Percentiles rank a stretch among this genome's conserved stretches.
Evolutionary conservation across 92 coral and sea anemone species (phyloP).

Genomic region (Porites rus): DNA sequence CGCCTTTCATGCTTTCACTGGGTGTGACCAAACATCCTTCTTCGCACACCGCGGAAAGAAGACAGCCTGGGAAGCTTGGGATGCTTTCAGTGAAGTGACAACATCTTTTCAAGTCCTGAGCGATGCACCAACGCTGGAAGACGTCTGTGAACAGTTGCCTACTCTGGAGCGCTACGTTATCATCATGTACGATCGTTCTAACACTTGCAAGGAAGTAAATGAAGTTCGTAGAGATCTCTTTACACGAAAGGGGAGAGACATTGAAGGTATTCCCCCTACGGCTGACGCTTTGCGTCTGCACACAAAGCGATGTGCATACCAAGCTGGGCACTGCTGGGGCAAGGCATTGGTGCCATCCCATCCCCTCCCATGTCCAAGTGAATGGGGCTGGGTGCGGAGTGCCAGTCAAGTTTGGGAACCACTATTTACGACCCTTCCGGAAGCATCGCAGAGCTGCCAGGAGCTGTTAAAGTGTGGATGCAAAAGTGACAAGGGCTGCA

Average conservation of each 20-base stretch:
- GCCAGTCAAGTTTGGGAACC: neutral
- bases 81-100: conserved; percentile 2
- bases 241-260: conserved; percentile 71
- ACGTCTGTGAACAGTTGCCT: neutral
- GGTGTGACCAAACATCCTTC: conserved; percentile 70
- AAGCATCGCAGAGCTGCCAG: conserved; percentile 55
- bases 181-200: too few species aligned
- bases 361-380: conserved; percentile 25
- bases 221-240: conserved; percentile 66
- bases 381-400: neutral
- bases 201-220: conserved; percentile 54
- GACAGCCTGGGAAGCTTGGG: conserved; percentile 79
- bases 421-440: conserved; percentile 34
- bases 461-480: conserved; percentile 55
- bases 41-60: conserved; percentile 71
- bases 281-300: conserved; percentile 15
- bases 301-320: conserved; percentile 11
- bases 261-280: conserved; percentile 46
- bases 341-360: conserved; percentile 14
- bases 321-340: conserved; percentile 37
- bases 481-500: conserved; percentile 53
- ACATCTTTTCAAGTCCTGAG: conserved; percentile 27
- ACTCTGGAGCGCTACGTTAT: too few species aligned
- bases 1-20: conserved; percentile 71
- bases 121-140: conserved; percentile 29